Evolutionary conservation across 2,113 vertebrate genomes (phyloP).

Genomic region (Rhynchopsitta pachyrhyncha): DNA sequence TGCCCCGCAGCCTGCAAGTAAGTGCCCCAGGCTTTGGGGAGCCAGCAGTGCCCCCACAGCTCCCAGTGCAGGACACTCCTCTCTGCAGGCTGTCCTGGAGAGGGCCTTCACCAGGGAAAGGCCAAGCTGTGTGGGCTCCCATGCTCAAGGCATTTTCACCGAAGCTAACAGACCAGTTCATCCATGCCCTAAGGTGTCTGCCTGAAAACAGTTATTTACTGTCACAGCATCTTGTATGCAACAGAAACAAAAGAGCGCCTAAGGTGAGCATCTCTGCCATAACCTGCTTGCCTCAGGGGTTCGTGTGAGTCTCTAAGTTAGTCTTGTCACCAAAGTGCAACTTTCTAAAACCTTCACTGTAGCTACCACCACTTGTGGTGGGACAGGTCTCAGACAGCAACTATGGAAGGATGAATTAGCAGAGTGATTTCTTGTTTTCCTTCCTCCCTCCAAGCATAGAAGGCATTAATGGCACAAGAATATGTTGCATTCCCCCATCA

Average conservation of each 20-base stretch:
- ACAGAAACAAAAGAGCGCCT: not conserved
- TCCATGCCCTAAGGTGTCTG: not conserved
- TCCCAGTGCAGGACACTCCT: not conserved
- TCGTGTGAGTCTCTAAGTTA: fast-evolving
- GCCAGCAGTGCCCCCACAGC: not conserved
- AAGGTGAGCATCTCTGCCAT: not conserved
- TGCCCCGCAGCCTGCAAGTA: not conserved
- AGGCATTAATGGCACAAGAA: not conserved
- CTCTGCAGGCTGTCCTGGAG: not conserved
- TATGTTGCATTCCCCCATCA: not conserved
- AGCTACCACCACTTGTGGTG: not conserved
- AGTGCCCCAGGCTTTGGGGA: not conserved
- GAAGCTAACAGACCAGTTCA: slow-evolving; percentile 30
- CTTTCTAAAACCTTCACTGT: not conserved
- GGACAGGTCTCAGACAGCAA: not conserved
- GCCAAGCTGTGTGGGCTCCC: not conserved
- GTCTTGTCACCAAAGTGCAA: not conserved
- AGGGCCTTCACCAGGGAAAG: not conserved
- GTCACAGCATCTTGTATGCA: not conserved
- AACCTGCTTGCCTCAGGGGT: not conserved
- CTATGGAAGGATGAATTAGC: not conserved
- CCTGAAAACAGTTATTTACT: not conserved
- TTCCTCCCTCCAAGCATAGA: not conserved
- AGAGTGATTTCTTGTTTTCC: not conserved
- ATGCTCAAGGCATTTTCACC: not conserved